Conservation (phyloP, 2,113 vertebrate species). For the Caloenas nicobarica region DNA sequence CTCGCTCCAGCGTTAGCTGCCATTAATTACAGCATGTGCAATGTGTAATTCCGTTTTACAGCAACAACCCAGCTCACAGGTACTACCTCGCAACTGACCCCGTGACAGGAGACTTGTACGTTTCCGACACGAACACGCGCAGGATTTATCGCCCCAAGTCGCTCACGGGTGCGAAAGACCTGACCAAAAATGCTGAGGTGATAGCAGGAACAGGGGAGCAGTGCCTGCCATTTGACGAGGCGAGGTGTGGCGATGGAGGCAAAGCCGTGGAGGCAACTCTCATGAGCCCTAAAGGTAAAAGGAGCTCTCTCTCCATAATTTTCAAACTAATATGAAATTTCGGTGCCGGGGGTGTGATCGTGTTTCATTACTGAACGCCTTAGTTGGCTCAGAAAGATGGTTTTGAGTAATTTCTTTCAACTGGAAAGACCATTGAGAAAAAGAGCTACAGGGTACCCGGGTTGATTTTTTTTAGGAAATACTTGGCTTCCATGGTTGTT, state of each 20-base stretch:
- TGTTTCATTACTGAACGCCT: neutral
- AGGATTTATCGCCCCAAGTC: slow-evolving; percentile 90
- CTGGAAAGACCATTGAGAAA: neutral
- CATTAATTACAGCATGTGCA: neutral
- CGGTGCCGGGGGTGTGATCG: neutral
- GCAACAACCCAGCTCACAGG: slow-evolving; percentile 95
- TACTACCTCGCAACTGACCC: slow-evolving; percentile 96
- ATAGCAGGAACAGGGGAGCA: slow-evolving; percentile 94
- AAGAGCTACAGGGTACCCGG: neutral
- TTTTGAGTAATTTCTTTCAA: neutral
- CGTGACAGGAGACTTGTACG: slow-evolving; percentile 89
- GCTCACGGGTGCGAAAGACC: slow-evolving; percentile 83
- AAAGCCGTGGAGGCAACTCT: slow-evolving; percentile 93
- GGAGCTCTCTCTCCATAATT: neutral
- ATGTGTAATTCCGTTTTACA: slow-evolving; percentile 65
- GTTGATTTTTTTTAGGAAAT: slow-evolving; percentile 16
- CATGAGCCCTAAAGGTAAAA: slow-evolving; percentile 95
- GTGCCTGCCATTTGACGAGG: slow-evolving; percentile 95
- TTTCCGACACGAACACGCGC: slow-evolving; percentile 96
- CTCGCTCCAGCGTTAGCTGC: neutral
- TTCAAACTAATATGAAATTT: neutral
- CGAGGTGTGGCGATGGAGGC: slow-evolving; percentile 94
- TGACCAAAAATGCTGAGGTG: slow-evolving; percentile 90
- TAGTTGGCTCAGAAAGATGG: neutral
- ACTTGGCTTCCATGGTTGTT: slow-evolving; percentile 11